phyloP scores from a whole-genome alignment of 2,888 invertebrate genomes.

The Hypselothyrea guttata region DNA sequence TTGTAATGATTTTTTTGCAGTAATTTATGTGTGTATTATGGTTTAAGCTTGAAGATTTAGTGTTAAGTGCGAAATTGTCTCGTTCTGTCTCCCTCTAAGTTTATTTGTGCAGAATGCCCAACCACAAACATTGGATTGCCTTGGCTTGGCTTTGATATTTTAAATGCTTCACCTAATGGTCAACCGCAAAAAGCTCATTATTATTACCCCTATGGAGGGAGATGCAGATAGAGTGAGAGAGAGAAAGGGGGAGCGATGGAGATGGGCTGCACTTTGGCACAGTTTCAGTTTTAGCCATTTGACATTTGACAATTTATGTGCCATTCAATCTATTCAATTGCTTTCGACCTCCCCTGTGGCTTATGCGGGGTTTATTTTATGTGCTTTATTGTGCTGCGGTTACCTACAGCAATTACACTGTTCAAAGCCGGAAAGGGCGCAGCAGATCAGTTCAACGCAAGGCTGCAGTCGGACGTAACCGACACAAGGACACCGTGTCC shows the following conservation, averaged over 20 bases:
- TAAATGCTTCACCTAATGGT: constrained; percentile 71
- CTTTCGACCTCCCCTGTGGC: no score
- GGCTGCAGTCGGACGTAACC: no score
- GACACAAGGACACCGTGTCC: no score
- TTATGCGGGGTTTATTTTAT: no score
- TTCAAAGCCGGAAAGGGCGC: no score
- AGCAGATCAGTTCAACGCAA: no score
- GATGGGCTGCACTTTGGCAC: not conserved
- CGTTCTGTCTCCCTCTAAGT: constrained; percentile 45
- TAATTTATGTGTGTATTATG: constrained; percentile 41
- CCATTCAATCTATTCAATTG: no score
- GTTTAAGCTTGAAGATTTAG: constrained; percentile 68
- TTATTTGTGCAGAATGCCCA: constrained; percentile 8
- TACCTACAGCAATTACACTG: no score
- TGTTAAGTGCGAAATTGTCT: constrained; percentile 60
- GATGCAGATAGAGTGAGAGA: not conserved
- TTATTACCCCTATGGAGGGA: constrained; percentile 45
- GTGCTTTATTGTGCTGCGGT: no score
- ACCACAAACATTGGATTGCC: not conserved
- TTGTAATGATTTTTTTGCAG: constrained; percentile 53
- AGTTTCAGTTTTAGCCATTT: not conserved
- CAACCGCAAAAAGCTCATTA: constrained; percentile 60
- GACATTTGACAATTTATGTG: not conserved
- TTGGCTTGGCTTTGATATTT: constrained; percentile 55
- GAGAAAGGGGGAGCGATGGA: not conserved